Evolutionary conservation across 2,888 invertebrate genomes (phyloP).

Genomic region (Latheticus oryzae): DNA sequence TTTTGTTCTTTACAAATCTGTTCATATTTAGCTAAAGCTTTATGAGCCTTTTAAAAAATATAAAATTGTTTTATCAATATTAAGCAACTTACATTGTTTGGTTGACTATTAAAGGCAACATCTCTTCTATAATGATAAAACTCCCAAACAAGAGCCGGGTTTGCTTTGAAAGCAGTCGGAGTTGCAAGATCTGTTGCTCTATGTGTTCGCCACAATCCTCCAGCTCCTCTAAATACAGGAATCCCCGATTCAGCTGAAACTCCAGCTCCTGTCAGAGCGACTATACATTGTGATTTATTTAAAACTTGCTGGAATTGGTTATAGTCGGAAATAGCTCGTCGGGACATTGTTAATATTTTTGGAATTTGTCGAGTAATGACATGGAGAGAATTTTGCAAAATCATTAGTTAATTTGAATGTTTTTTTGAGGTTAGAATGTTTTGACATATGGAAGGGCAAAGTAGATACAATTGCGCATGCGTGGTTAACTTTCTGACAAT

Average conservation of each 20-base stretch:
- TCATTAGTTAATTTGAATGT: conserved; percentile 18
- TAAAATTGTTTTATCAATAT: conserved; percentile 40
- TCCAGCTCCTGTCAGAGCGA: conserved; percentile 93
- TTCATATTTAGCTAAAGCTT: conserved; percentile 80
- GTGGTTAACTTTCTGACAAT: conserved; percentile 1
- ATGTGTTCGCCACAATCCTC: conserved; percentile 85
- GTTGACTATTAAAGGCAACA: conserved; percentile 77
- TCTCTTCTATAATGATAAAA: conserved; percentile 89
- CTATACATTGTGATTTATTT: conserved; percentile 69
- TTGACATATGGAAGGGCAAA: conserved; percentile 11
- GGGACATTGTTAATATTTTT: conserved; percentile 44
- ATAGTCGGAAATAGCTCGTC: conserved; percentile 54
- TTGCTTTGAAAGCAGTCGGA: conserved; percentile 76
- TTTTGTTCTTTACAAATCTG: conserved; percentile 73
- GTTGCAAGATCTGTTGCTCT: conserved; percentile 76
- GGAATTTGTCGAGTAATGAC: conserved; percentile 1
- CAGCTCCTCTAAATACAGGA: conserved; percentile 86
- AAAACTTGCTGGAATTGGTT: conserved; percentile 71
- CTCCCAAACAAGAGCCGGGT: conserved; percentile 89
- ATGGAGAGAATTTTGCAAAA: conserved; percentile 11
- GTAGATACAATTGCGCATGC: no score
- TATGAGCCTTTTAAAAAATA: conserved; percentile 74
- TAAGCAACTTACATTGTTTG: conserved; percentile 77
- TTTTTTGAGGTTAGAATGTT: conserved; percentile 16
- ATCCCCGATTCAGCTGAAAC: conserved; percentile 96